These are phyloP conservation scores for Phodopus roborovskii DNA, from an alignment of 2,113 vertebrate species.

Conservation along the genomic window DNA sequence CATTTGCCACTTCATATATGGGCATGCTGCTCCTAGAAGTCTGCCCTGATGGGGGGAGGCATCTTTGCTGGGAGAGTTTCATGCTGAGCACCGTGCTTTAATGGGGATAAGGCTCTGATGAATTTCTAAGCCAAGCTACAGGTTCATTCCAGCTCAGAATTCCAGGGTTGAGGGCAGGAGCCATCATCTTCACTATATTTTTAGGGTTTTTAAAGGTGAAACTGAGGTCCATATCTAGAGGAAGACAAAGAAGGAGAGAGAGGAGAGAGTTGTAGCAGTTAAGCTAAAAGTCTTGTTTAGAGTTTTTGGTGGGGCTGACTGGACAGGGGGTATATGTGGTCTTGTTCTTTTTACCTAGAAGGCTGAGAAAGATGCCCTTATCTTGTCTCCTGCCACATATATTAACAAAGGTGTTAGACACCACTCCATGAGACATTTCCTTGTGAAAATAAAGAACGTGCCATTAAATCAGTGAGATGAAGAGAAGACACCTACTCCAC, in stretches of 20 bases:
- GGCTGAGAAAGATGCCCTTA: background rate
- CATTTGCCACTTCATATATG: background rate
- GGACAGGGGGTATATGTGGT: background rate
- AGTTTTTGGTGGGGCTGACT: background rate
- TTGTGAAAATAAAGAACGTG: background rate
- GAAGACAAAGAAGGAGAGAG: background rate
- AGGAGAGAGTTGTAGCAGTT: too few species aligned
- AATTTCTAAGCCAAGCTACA: background rate
- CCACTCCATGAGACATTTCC: background rate
- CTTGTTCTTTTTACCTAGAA: background rate
- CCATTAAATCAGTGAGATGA: background rate
- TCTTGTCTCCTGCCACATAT: background rate
- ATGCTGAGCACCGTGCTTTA: background rate
- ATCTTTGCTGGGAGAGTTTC: background rate
- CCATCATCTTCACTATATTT: background rate
- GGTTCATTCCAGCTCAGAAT: background rate
- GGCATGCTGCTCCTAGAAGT: fast-evolving
- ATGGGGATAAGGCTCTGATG: background rate
- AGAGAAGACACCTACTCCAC: background rate
- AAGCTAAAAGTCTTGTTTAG: background rate
- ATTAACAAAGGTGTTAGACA: background rate
- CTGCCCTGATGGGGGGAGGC: background rate
- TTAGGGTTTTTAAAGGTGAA: background rate
- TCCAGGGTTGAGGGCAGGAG: background rate
- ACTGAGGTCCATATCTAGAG: background rate